Percentiles rank a stretch among this genome's conserved stretches.
Evolutionary conservation across 1,140 invertebrate genomes (phyloP).

Genomic region (Pygmarrhopalites habei): DNA sequence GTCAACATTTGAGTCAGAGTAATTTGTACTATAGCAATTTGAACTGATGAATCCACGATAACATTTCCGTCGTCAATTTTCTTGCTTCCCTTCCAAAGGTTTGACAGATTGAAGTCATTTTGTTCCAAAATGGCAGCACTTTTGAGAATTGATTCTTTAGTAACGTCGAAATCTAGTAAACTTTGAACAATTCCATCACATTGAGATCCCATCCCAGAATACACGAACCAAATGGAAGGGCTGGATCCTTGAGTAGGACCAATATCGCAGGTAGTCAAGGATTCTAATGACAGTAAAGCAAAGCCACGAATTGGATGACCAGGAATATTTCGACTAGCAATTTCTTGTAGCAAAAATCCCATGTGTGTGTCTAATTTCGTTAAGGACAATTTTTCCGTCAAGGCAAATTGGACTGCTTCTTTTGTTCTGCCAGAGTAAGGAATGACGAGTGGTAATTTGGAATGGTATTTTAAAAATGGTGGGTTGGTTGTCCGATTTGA

Average conservation of each 20-base stretch:
- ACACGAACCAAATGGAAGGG: conserved; percentile 67
- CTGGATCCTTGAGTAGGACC: background rate
- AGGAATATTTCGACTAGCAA: no score
- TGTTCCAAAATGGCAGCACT: no score
- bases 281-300: no score
- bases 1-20: conserved; percentile 79
- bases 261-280: background rate
- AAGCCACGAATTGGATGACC: background rate
- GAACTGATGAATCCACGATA: no score
- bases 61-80: no score
- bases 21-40: conserved; percentile 54
- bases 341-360: background rate
- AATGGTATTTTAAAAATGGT: no score
- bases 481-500: no score
- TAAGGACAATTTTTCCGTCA: conserved; percentile 39
- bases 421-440: conserved; percentile 77
- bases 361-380: background rate
- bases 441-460: conserved; percentile 52
- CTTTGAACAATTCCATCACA: no score
- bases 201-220: conserved; percentile 84
- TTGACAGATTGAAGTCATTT: no score
- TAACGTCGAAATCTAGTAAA: no score
- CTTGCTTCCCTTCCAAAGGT: no score
- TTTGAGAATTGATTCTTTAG: no score
- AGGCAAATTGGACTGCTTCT: conserved; percentile 54